Evolutionary conservation across 1,140 invertebrate species (phyloP).

Genomic region (Drosophila nannoptera): DNA sequence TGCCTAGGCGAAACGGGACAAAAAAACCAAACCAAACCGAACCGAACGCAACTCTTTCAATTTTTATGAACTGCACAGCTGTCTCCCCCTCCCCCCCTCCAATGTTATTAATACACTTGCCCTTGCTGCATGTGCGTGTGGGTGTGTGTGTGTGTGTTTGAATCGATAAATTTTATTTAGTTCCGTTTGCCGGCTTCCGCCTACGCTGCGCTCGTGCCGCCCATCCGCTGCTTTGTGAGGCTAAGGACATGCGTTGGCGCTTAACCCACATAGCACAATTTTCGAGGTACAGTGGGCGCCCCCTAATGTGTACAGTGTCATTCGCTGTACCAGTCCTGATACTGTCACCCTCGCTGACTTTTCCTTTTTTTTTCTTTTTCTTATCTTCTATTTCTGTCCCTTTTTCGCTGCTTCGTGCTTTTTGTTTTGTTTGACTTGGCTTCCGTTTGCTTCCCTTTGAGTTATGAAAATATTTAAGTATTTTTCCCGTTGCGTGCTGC

Average conservation of each 20-base stretch:
- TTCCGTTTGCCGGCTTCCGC: constrained; percentile 46
- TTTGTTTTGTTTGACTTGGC: constrained; percentile 19
- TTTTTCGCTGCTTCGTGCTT: constrained; percentile 24
- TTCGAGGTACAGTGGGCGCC: not conserved
- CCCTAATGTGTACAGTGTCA: constrained; percentile 14
- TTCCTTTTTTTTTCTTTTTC: not conserved
- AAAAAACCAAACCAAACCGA: constrained; percentile 19
- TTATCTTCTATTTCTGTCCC: constrained; percentile 31
- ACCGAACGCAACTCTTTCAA: constrained; percentile 36
- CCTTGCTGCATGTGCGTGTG: constrained; percentile 8
- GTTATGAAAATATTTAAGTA: constrained; percentile 56
- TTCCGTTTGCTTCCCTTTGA: constrained; percentile 6
- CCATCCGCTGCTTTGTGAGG: constrained; percentile 42
- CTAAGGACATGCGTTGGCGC: constrained; percentile 65
- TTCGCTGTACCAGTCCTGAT: constrained; percentile 14
- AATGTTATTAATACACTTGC: constrained; percentile 58
- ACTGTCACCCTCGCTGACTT: constrained; percentile 17
- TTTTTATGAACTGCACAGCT: constrained; percentile 49
- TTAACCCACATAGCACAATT: constrained; percentile 57
- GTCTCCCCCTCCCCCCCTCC: constrained; percentile 12
- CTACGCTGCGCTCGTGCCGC: constrained; percentile 18
- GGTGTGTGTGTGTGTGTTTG: constrained; percentile 23
- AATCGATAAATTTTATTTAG: constrained; percentile 75
- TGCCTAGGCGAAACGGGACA: constrained; percentile 31
- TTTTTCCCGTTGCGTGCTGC: constrained; percentile 54